Conservation (phyloP, 2,888 invertebrate species). For the Macrophya annulata region DNA sequence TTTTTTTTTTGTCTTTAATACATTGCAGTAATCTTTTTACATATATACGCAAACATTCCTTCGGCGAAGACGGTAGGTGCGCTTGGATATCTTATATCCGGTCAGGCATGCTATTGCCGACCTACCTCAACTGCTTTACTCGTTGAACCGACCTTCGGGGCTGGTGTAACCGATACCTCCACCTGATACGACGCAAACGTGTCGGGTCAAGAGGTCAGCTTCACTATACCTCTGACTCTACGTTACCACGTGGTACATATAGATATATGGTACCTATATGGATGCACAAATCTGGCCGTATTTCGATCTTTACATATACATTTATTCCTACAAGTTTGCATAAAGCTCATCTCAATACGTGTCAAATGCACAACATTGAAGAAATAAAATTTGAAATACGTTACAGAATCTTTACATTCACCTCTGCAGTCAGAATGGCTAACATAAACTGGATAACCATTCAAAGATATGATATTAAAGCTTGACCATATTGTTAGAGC, state of each 20-base stretch:
- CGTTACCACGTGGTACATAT: slow-evolving; percentile 10
- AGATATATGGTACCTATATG: neutral
- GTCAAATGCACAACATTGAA: neutral
- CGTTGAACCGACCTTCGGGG: slow-evolving; percentile 55
- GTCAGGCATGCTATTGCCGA: slow-evolving; percentile 49
- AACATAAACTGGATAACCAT: neutral
- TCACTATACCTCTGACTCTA: slow-evolving; percentile 17
- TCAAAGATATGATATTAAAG: neutral
- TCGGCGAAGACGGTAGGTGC: slow-evolving; percentile 41
- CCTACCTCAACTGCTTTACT: slow-evolving; percentile 57
- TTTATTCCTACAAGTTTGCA: neutral
- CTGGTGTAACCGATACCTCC: slow-evolving; percentile 61
- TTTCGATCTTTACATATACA: slow-evolving; percentile 14
- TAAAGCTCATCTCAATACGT: neutral
- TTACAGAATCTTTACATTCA: neutral
- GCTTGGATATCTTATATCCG: slow-evolving; percentile 54
- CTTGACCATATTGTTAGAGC: neutral
- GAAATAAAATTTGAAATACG: neutral
- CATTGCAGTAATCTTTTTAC: slow-evolving; percentile 4
- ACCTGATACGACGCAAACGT: slow-evolving; percentile 63
- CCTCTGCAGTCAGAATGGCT: neutral
- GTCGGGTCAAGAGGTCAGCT: slow-evolving; percentile 59
- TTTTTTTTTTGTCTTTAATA: neutral
- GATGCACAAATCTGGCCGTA: slow-evolving; percentile 8
- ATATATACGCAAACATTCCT: slow-evolving; percentile 47